Evolutionary conservation across 2,797 vertebrate genomes (phyloP), one percentile per base, ranked within the genome.

Genomic region (Brotula barbata): DNA sequence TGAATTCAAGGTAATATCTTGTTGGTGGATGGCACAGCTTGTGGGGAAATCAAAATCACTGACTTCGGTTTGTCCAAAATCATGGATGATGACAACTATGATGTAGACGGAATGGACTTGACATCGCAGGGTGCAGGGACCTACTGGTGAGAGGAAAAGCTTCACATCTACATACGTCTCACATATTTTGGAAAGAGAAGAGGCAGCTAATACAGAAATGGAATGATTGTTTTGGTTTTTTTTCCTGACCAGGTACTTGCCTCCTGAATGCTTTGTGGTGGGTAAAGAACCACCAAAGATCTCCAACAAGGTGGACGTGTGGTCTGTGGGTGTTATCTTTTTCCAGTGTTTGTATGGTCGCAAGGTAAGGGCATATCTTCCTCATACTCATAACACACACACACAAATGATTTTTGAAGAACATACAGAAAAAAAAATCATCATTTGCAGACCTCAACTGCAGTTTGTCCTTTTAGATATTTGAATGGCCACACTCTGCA

Each of bases 21-120:
- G 83, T 89, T 99, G 81, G 97, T 99, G 73, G 96, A 99, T 70
- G 97, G 97, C 80, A 99, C 95, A 45, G 96, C 97, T 53, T 99
- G 97, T 68, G 97, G 97, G 68, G 97, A 99, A 91, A 99, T 99
- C 83, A 99, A 99, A 93, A 99, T 99, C 78, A 99, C 97, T 5
- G 97, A 99, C 87, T 99, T 99, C 82, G 97, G 97, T n/a, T n/a
- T n/a, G n/a, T n/a, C n/a, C n/a, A n/a, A n/a, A n/a, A n/a, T n/a
- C n/a, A 99, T 99, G 97, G 97, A 99, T 73, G 97, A 99, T 37
- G 97, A 99, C 82, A 99, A 96, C 89, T 99, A 99, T 0, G 96
- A 95, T 11, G 97, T 97, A 37, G 97, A 99, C 77, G 97, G 97
- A 65, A 99, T 99, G 97, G 97, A 99, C 82, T 88, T 99, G 77